Conservation (phyloP, 1,140 invertebrate genomes). For the Drosophila parvula region DNA sequence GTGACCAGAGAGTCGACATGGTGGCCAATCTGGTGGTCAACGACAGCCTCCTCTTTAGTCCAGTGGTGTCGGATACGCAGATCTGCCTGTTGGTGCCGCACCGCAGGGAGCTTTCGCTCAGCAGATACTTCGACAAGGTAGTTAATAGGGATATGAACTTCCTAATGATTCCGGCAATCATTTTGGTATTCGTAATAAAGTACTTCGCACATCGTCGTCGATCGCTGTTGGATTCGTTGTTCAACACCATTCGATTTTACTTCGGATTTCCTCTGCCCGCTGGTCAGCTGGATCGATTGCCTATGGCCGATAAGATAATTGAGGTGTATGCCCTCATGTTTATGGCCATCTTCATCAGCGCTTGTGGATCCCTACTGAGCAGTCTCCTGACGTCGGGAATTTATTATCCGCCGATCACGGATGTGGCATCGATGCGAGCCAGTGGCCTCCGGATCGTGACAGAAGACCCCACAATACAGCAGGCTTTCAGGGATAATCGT, state of each 20-base stretch:
- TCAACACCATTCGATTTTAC: not conserved
- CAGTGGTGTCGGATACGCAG: not conserved
- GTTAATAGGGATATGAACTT: accelerated
- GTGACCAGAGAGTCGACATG: not conserved
- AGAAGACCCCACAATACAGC: not conserved
- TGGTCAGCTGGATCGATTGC: not conserved
- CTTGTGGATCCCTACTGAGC: not conserved
- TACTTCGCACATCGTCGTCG: constrained; percentile 6
- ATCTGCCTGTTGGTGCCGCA: constrained; percentile 14
- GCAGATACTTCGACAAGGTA: not conserved
- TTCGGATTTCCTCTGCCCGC: constrained; percentile 9
- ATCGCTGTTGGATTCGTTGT: not conserved
- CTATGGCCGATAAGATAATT: constrained; percentile 13
- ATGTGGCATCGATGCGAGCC: constrained; percentile 9
- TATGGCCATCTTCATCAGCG: not conserved
- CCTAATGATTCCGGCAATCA: accelerated
- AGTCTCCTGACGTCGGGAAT: constrained; percentile 13
- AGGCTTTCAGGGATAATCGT: constrained; percentile 3
- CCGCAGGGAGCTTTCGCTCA: not conserved
- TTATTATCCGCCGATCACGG: constrained; percentile 12
- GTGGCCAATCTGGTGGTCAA: constrained; percentile 17
- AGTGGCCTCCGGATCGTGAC: constrained; percentile 43
- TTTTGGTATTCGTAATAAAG: not conserved
- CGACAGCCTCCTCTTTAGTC: not conserved
- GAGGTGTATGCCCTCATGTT: not conserved